Evolutionary conservation across 2,888 invertebrate species (phyloP), one percentile per base, ranked within the genome.

Genomic region (Netelia inedita): DNA sequence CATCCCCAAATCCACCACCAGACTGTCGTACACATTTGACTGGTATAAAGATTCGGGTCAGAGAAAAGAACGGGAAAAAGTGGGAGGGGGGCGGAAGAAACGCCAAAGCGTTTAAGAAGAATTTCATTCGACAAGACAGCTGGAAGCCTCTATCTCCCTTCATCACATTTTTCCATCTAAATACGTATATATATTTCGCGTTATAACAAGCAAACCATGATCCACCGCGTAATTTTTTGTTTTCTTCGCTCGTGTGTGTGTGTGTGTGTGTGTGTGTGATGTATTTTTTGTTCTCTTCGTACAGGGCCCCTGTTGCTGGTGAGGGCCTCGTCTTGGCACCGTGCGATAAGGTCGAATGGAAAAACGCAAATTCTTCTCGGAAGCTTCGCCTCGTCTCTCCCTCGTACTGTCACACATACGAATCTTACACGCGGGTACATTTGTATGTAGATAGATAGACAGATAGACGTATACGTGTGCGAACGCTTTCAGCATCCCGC

Each of bases 81-180:
- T 1, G 6, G 9, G 57, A 41, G 41, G 61, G 61, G 71, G 46
- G 41, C 0, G 28, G 5, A 28, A 28, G 63, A 35, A 50, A 43
- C 63, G 59, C 71, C 63, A 72, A 75, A 79, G 63, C 79, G 79
- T 79, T 79, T 79, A 79, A 79, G 71, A 79, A 71, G 79, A 72
- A 79, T 79, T 79, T 79, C 41, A 79, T 79, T 72, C 71, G 79
- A 79, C 63, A 72, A 79, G 79, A 79, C 79, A 79, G 71, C 79
- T 79, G 79, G 79, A 71, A 72, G 63, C 79, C 63, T 71, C 14
- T 55, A 61, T 16, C 35, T 14, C 19, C 41, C 50, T 69, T 78
- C 69, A 50, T 68, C 68, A n/a, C 57, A 14, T 16, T 53, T 53
- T n/a, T n/a, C n/a, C 53, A n/a, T 53, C n/a, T 53, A 53, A n/a